A percentile compares a stretch with the other conserved stretches of the same genome.
These are phyloP conservation scores for Lepidurus couesii DNA, from an alignment of 1,140 invertebrate genomes.

Conservation along the genomic window DNA sequence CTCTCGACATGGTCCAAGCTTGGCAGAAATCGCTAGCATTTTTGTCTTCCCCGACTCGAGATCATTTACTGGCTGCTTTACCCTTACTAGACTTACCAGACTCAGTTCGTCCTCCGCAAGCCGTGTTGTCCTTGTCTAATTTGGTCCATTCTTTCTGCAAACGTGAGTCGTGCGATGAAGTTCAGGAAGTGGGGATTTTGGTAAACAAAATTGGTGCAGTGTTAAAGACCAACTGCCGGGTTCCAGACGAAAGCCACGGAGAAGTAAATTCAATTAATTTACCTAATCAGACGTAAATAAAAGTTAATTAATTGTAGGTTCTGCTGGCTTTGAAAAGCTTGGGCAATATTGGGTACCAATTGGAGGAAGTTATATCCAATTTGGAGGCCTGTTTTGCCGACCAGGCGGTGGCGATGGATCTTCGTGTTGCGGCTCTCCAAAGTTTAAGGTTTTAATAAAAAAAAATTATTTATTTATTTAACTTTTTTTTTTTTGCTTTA, in stretches of 20 bases:
- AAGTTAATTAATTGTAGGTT: constrained; percentile 7
- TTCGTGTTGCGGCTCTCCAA: constrained; percentile 25
- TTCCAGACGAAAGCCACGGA: neutral
- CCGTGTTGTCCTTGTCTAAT: constrained; percentile 20
- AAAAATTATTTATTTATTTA: constrained; percentile 22
- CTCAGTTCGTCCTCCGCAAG: constrained; percentile 7
- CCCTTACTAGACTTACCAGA: constrained; percentile 26
- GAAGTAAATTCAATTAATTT: constrained; percentile 26
- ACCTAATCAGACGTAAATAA: neutral
- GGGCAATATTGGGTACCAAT: constrained; percentile 29
- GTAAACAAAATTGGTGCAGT: constrained; percentile 18
- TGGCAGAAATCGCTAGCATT: constrained; percentile 30
- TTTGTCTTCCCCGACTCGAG: constrained; percentile 27
- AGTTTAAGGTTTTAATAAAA: constrained; percentile 12
- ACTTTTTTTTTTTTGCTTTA: neutral
- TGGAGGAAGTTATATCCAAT: constrained; percentile 11
- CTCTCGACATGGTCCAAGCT: neutral
- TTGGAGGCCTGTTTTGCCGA: constrained; percentile 23
- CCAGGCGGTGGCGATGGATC: constrained; percentile 2
- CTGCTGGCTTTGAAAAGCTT: constrained; percentile 24
- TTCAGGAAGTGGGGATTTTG: constrained; percentile 24
- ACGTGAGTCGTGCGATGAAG: neutral
- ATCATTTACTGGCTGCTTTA: constrained; percentile 30
- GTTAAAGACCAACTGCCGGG: constrained; percentile 17
- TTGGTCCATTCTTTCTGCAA: constrained; percentile 23